Conservation (phyloP, 53 echinoderm and acorn worm species). For the Echinometra lucunter region DNA sequence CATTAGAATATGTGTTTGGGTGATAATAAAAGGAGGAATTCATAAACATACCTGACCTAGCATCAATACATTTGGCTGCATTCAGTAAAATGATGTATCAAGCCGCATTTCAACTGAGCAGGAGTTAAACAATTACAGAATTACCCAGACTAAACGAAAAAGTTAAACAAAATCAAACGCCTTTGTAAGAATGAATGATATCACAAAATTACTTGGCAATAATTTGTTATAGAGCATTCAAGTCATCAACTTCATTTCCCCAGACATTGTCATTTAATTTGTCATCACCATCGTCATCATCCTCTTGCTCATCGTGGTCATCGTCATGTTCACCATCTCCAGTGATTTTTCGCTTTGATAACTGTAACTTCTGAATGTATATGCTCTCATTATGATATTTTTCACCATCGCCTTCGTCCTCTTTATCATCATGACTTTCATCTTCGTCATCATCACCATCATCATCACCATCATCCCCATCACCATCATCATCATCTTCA, state of each 20-base stretch:
- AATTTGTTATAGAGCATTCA: too few species aligned
- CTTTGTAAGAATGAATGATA: too few species aligned
- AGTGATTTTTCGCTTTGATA: neutral
- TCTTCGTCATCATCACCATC: neutral
- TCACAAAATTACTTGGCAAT: too few species aligned
- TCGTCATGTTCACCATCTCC: neutral
- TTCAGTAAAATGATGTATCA: too few species aligned
- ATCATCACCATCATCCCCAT: neutral
- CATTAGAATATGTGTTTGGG: neutral
- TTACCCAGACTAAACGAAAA: too few species aligned
- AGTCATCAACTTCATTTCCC: too few species aligned
- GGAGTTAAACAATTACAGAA: neutral
- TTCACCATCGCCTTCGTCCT: neutral
- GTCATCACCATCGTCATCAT: neutral
- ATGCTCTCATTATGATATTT: neutral
- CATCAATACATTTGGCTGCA: too few species aligned
- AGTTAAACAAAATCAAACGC: too few species aligned
- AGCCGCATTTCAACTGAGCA: too few species aligned
- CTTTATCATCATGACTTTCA: slow-evolving; percentile 37
- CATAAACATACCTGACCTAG: too few species aligned
- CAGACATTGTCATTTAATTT: too few species aligned
- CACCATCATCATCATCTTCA: slow-evolving; percentile 23
- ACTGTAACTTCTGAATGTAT: neutral
- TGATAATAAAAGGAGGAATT: too few species aligned
- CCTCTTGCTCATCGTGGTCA: neutral